These are phyloP conservation scores for Lepidostoma basale DNA, from an alignment of 1,140 invertebrate species.

Conservation along the genomic window DNA sequence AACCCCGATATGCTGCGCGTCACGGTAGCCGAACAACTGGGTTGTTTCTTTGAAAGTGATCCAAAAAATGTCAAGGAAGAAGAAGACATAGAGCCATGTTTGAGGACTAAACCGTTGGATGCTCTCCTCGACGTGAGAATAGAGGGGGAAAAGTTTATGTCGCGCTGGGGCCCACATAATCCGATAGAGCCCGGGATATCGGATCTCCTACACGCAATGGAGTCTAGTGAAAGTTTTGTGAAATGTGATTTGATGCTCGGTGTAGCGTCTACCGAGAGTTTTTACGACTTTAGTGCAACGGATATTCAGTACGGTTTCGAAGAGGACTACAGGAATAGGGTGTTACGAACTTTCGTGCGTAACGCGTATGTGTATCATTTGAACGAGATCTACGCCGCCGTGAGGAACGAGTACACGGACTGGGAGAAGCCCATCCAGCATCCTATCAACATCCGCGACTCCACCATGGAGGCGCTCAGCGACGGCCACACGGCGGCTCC, in stretches of 20 bases:
- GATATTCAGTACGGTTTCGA: conserved; percentile 80
- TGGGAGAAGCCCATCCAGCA: conserved; percentile 87
- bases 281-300: conserved; percentile 75
- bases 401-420: conserved; percentile 92
- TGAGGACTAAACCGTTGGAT: conserved; percentile 64
- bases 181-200: conserved; percentile 66
- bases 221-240: conserved; percentile 72
- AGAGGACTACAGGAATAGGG: conserved; percentile 73
- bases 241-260: conserved; percentile 72
- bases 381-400: conserved; percentile 90
- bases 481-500: conserved; percentile 82
- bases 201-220: conserved; percentile 68
- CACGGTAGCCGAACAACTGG: conserved; percentile 74
- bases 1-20: conserved; percentile 74
- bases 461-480: conserved; percentile 84
- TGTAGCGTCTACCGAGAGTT: conserved; percentile 76
- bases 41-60: conserved; percentile 58
- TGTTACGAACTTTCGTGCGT: conserved; percentile 81
- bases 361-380: conserved; percentile 88
- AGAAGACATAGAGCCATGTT: conserved; percentile 60
- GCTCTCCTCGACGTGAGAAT: conserved; percentile 68
- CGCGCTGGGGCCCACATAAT: conserved; percentile 65
- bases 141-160: conserved; percentile 66
- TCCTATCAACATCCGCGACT: conserved; percentile 81
- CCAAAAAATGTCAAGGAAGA: conserved; percentile 43